These are phyloP conservation scores for Blera fallax DNA, from an alignment of 2,888 invertebrate genomes.

Conservation along the genomic window DNA sequence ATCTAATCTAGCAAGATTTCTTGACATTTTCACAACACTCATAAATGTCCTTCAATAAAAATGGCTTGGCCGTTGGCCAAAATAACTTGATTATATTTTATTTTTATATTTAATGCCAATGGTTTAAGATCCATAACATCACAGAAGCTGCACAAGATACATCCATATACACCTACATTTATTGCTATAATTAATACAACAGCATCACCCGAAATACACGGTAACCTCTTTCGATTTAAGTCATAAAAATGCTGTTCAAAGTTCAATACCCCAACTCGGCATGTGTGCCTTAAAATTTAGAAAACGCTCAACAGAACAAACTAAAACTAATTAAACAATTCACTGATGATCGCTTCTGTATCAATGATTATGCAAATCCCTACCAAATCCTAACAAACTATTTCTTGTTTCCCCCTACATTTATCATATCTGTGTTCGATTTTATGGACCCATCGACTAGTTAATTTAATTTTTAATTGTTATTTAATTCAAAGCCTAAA, in stretches of 20 bases:
- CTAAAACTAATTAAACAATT: constrained; percentile 40
- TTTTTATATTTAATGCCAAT: background rate
- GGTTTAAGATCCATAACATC: background rate
- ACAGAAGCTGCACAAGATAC: background rate
- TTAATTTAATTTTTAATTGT: constrained; percentile 3
- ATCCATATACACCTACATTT: background rate
- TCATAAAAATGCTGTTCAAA: background rate
- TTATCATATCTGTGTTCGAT: background rate
- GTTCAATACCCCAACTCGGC: constrained; percentile 19
- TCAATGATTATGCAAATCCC: constrained; percentile 41
- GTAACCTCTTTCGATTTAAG: background rate
- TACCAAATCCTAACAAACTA: background rate
- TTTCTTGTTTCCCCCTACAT: background rate
- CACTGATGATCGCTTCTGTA: constrained; percentile 46
- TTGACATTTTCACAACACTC: background rate
- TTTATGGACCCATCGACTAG: constrained; percentile 17
- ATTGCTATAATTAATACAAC: background rate
- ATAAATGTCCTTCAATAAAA: background rate
- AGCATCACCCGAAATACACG: background rate
- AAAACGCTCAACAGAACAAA: constrained; percentile 27
- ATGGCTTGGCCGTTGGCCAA: background rate
- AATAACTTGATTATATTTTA: background rate
- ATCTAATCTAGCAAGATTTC: background rate
- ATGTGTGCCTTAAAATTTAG: background rate
- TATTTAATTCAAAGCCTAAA: constrained; percentile 24